These are phyloP conservation scores for Kuschelorhynchus macadamiae DNA, from an alignment of 2,888 invertebrate genomes.

Conservation along the genomic window DNA sequence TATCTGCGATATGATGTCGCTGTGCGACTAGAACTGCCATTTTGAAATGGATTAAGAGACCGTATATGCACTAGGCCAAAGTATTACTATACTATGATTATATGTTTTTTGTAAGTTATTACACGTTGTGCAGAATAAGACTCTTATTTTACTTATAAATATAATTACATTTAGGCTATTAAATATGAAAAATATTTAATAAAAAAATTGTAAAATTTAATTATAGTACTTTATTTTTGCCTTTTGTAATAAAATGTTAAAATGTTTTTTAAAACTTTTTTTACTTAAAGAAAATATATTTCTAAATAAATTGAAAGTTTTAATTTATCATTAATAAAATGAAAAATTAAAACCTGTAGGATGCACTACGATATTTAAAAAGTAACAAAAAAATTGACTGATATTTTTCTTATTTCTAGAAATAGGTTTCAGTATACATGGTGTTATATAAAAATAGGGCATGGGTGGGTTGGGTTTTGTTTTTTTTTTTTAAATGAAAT, in stretches of 20 bases:
- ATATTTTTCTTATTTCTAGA: no score
- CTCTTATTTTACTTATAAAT: slow-evolving; percentile 66
- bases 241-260: slow-evolving; percentile 23
- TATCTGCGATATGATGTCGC: slow-evolving; percentile 52
- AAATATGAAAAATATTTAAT: slow-evolving; percentile 63
- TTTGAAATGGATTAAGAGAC: slow-evolving; percentile 61
- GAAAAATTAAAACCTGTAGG: no score
- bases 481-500: no score
- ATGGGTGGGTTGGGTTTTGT: no score
- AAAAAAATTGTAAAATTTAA: slow-evolving; percentile 64
- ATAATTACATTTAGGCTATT: slow-evolving; percentile 63
- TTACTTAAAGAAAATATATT: no score
- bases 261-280: slow-evolving; percentile 14
- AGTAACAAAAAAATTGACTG: no score
- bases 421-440: no score
- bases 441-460: no score
- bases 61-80: slow-evolving; percentile 67
- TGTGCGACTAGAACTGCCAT: slow-evolving; percentile 65
- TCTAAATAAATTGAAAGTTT: no score
- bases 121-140: slow-evolving; percentile 68
- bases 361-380: no score
- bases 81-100: slow-evolving; percentile 64
- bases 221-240: slow-evolving; percentile 37
- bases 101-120: slow-evolving; percentile 66
- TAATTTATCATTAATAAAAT: no score